Evolutionary conservation across 2,113 vertebrate species (phyloP).

Genomic region (Misgurnus anguillicaudatus): DNA sequence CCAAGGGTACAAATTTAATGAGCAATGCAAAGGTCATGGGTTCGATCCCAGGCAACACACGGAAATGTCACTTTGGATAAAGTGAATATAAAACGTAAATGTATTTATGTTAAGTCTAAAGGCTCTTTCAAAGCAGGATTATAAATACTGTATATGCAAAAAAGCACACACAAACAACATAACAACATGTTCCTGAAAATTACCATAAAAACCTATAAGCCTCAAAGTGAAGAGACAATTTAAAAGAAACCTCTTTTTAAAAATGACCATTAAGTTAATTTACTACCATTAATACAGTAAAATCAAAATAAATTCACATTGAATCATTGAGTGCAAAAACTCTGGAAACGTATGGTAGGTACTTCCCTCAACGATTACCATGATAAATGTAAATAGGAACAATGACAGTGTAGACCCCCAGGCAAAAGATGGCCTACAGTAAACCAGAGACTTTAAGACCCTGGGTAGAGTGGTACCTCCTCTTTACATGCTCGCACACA

Average conservation of each 20-base stretch:
- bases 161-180: no score
- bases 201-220: neutral
- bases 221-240: neutral
- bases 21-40: neutral
- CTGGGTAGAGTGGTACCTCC: slow-evolving; percentile 59
- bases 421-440: slow-evolving; percentile 63
- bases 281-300: neutral
- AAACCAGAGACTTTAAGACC: slow-evolving; percentile 69
- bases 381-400: no score
- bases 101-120: no score
- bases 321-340: no score
- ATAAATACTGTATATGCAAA: no score
- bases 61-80: no score
- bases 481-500: slow-evolving; percentile 39
- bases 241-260: no score
- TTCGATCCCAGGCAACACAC: no score
- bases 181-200: neutral
- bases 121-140: no score
- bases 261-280: neutral
- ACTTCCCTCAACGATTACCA: no score
- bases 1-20: neutral
- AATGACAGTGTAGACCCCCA: slow-evolving; percentile 64
- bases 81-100: no score
- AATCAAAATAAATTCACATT: neutral
- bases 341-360: no score